phyloP scores from a whole-genome alignment of 35 echinoderm and acorn worm genomes.

The Ophiothrix spiculata region DNA sequence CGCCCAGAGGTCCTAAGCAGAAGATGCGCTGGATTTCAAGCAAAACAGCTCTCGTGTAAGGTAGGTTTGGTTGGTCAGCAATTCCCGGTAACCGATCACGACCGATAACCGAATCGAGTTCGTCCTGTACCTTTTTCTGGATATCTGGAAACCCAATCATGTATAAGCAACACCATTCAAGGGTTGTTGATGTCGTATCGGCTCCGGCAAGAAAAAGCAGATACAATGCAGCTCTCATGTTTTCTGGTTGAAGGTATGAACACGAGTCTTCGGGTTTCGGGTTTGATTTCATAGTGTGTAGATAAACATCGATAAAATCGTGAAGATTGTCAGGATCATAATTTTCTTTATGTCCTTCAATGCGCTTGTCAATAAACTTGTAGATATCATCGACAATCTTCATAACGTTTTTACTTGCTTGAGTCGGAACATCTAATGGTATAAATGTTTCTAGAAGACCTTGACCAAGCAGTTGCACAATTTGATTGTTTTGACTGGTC shows the following conservation, averaged over 20 bases:
- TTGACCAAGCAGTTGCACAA: neutral
- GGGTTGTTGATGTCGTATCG: conserved; percentile 26
- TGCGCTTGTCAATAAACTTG: no score
- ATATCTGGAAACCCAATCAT: conserved; percentile 11
- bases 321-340: no score
- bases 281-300: neutral
- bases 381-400: no score
- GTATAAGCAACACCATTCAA: conserved; percentile 16
- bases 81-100: neutral
- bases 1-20: neutral
- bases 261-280: no score
- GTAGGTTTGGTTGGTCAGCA: conserved; percentile 20
- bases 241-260: no score
- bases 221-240: no score
- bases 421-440: no score
- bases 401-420: no score
- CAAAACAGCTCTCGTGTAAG: conserved; percentile 35
- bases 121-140: conserved; percentile 32
- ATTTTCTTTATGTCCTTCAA: no score
- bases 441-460: no score
- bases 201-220: conserved; percentile 39
- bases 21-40: conserved; percentile 25
- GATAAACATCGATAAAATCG: no score
- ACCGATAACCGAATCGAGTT: conserved; percentile 40
- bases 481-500: neutral